Evolutionary conservation across 2,888 invertebrate species (phyloP).

Genomic region (Eurois occulta): DNA sequence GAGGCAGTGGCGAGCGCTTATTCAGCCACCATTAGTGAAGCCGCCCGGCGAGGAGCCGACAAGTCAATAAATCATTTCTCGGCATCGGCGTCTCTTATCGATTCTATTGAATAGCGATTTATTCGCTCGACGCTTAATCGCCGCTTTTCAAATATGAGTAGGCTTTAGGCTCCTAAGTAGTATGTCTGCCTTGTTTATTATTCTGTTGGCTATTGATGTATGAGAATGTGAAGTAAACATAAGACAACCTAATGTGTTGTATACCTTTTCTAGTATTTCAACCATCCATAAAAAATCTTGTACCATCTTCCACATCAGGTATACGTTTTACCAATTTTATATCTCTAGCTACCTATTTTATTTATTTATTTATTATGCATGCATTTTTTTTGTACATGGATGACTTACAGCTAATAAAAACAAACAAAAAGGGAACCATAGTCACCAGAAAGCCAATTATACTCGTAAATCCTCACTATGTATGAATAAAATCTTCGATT

Average conservation of each 20-base stretch:
- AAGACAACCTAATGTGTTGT: not conserved
- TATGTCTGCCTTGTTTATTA: constrained; percentile 66
- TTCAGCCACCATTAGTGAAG: constrained; percentile 75
- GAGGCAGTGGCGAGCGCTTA: constrained; percentile 72
- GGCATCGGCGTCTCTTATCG: constrained; percentile 84
- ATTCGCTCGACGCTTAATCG: constrained; percentile 77
- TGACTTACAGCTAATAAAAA: too few relatives aligned
- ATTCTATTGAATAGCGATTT: constrained; percentile 86
- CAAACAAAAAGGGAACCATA: too few relatives aligned
- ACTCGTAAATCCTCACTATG: too few relatives aligned
- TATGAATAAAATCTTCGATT: constrained; percentile 37
- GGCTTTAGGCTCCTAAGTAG: constrained; percentile 74
- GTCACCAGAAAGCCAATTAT: too few relatives aligned
- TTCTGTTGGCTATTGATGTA: constrained; percentile 22
- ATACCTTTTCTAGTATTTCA: not conserved
- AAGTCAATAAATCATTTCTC: constrained; percentile 88
- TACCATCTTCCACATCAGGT: constrained; percentile 11
- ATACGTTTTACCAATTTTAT: constrained; percentile 36
- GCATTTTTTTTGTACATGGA: too few relatives aligned
- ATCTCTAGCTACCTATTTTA: constrained; percentile 7
- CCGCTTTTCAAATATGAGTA: constrained; percentile 79
- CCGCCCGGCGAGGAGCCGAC: constrained; percentile 74
- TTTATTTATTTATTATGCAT: too few relatives aligned
- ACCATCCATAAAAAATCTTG: not conserved
- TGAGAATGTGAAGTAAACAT: constrained; percentile 6